Percentiles rank a stretch among this genome's conserved stretches.
Evolutionary conservation across 2,113 vertebrate genomes (phyloP).

Genomic region (Buteo buteo): DNA sequence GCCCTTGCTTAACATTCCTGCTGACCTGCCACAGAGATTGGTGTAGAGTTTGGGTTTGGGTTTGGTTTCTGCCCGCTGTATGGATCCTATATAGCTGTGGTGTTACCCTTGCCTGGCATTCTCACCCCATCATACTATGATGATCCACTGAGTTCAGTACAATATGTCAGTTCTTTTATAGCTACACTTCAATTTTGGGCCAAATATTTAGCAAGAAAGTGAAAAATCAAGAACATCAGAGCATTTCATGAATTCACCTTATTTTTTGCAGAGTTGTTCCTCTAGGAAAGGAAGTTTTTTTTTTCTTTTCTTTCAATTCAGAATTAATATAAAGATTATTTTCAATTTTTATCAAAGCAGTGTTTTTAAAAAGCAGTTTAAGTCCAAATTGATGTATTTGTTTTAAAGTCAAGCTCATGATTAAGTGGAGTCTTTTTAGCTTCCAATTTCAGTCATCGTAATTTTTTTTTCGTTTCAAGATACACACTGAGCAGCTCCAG

Average conservation of each 20-base stretch:
- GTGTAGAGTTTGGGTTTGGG: not conserved
- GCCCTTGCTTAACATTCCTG: not conserved
- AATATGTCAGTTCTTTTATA: not conserved
- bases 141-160: not conserved
- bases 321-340: not conserved
- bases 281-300: not conserved
- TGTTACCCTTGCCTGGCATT: not conserved
- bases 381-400: not conserved
- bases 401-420: not conserved
- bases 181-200: not conserved
- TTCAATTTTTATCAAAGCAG: not conserved
- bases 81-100: not conserved
- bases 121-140: not conserved
- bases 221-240: not conserved
- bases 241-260: not conserved
- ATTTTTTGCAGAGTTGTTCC: not conserved
- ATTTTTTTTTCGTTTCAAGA: not conserved
- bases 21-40: not conserved
- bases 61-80: rapidly evolving
- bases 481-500: not conserved
- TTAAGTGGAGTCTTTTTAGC: not conserved
- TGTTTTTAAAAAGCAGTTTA: not conserved
- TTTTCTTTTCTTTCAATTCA: not conserved
- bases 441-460: not conserved
- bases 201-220: not conserved